phyloP scores from a whole-genome alignment of 2,888 invertebrate species.

The Pseudococcus jackbeardsleyi region DNA sequence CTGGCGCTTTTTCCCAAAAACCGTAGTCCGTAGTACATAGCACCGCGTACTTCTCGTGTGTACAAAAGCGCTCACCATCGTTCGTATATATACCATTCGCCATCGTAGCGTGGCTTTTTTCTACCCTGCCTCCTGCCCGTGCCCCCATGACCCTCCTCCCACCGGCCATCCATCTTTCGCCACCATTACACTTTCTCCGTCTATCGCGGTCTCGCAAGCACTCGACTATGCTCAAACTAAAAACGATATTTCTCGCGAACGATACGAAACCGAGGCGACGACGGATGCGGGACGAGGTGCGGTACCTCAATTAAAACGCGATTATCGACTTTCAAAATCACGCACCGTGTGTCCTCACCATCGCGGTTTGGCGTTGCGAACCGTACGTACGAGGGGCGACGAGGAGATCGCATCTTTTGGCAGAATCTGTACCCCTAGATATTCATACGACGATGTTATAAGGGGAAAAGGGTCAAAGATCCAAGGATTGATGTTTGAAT shows the following conservation, averaged over 20 bases:
- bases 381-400: background rate
- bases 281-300: background rate
- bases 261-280: background rate
- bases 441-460: background rate
- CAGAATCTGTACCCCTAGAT: background rate
- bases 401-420: background rate
- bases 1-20: slow-evolving; percentile 34
- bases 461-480: too few species aligned
- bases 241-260: slow-evolving; percentile 35
- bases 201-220: background rate
- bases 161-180: background rate
- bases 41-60: background rate
- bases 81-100: background rate
- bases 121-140: background rate
- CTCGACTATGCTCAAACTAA: background rate
- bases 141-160: background rate
- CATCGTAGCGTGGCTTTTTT: slow-evolving; percentile 9
- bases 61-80: slow-evolving; percentile 1
- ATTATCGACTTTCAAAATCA: slow-evolving; percentile 33
- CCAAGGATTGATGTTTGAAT: too few species aligned
- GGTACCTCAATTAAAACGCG: slow-evolving; percentile 33
- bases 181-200: background rate
- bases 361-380: background rate
- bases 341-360: background rate
- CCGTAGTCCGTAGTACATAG: background rate